Evolutionary conservation across 2,888 invertebrate species (phyloP).

Genomic region (Tinea pellionella): DNA sequence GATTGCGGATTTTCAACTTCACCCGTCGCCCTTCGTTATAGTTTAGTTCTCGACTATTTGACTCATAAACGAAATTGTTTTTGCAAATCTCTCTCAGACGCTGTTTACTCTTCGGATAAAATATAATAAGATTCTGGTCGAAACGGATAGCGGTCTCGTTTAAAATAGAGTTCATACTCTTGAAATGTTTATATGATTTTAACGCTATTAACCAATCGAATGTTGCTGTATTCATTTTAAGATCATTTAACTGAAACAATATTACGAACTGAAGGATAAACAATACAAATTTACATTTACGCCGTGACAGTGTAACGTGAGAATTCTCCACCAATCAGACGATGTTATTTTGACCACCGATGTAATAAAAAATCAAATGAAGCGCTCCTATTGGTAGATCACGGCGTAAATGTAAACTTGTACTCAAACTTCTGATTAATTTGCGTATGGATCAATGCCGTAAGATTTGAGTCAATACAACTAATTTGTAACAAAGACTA

Average conservation of each 20-base stretch:
- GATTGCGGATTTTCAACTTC: conserved; percentile 14
- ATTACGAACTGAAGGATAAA: too few species aligned
- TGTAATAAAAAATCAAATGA: too few species aligned
- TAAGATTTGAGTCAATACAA: too few species aligned
- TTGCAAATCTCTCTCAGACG: conserved; percentile 27
- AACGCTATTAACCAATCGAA: conserved; percentile 48
- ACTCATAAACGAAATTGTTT: conserved; percentile 36
- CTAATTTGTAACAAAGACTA: too few species aligned
- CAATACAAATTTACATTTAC: too few species aligned
- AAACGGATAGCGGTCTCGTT: conserved; percentile 45
- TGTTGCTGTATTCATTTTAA: conserved; percentile 40
- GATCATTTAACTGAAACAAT: conserved; percentile 37
- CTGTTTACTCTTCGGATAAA: conserved; percentile 24
- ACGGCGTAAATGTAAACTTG: too few species aligned
- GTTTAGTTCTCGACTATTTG: conserved; percentile 7
- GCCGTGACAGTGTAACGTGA: too few species aligned
- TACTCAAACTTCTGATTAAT: too few species aligned
- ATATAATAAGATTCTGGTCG: conserved; percentile 47
- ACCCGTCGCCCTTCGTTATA: neutral
- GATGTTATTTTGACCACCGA: too few species aligned
- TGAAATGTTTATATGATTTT: conserved; percentile 35
- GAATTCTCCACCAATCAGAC: too few species aligned
- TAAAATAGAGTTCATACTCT: conserved; percentile 35
- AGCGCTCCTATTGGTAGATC: too few species aligned
- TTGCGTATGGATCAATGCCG: too few species aligned